Percentiles rank a stretch among this genome's conserved stretches.
phyloP scores from a whole-genome alignment of 2,888 invertebrate species.

The Amiota minor region DNA sequence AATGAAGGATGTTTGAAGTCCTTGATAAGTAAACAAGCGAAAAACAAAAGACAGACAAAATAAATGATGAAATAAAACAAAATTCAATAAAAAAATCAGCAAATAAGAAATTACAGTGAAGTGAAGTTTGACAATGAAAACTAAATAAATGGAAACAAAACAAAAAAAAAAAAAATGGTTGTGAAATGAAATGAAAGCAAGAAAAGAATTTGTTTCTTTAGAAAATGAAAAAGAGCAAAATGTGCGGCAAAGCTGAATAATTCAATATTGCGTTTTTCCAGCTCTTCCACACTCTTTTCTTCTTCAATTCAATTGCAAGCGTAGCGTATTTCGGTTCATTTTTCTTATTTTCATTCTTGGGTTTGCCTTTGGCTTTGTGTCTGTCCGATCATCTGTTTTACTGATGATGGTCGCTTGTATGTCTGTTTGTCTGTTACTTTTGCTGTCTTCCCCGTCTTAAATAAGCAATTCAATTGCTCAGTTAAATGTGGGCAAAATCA shows the following conservation, averaged over 20 bases:
- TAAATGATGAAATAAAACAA: constrained; percentile 24
- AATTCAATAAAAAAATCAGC: constrained; percentile 68
- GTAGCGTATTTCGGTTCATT: background rate
- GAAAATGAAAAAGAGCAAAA: constrained; percentile 1
- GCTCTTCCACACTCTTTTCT: too few relatives aligned
- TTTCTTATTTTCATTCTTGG: background rate
- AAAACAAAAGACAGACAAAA: constrained; percentile 27
- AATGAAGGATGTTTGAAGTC: background rate
- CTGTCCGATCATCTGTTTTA: constrained; percentile 33
- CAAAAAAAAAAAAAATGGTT: background rate
- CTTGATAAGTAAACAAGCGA: constrained; percentile 31
- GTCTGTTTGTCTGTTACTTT: constrained; percentile 16
- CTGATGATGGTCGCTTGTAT: constrained; percentile 6
- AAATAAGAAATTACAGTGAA: constrained; percentile 51
- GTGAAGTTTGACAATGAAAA: constrained; percentile 21
- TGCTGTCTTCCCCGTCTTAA: constrained; percentile 36
- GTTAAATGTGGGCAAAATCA: constrained; percentile 68
- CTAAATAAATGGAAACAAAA: constrained; percentile 35
- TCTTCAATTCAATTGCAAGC: too few relatives aligned
- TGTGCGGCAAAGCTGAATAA: constrained; percentile 58
- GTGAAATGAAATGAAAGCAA: constrained; percentile 57
- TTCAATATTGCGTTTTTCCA: constrained; percentile 55
- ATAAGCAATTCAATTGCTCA: constrained; percentile 68
- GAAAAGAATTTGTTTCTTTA: background rate
- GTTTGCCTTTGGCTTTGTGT: constrained; percentile 48